Conservation (phyloP, 2,888 invertebrate genomes). For the Caenorhabditis japonica region DNA sequence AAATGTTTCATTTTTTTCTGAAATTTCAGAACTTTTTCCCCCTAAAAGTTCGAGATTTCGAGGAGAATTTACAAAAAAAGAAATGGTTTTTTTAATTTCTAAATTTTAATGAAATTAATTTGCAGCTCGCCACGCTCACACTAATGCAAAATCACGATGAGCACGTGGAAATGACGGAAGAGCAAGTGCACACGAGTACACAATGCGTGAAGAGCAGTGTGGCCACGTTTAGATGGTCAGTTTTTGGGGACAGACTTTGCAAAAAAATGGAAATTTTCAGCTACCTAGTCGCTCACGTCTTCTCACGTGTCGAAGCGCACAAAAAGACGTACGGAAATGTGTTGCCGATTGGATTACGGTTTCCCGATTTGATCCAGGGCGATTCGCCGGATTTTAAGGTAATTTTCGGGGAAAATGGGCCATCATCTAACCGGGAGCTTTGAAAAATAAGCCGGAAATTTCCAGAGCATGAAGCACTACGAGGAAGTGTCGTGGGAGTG, state of each 20-base stretch:
- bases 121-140: conserved; percentile 87
- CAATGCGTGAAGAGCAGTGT: conserved; percentile 93
- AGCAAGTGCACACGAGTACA: conserved; percentile 89
- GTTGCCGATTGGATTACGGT: conserved; percentile 7
- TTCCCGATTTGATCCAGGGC: conserved; percentile 27
- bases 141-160: conserved; percentile 84
- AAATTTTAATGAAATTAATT: no score
- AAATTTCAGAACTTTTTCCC: no score
- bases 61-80: no score
- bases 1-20: no score
- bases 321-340: conserved; percentile 13
- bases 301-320: conserved; percentile 83
- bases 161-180: conserved; percentile 83
- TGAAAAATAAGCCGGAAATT: no score
- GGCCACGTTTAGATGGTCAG: conserved; percentile 84
- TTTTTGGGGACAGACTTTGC: neutral
- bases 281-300: conserved; percentile 92
- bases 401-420: neutral
- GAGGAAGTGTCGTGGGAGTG: conserved; percentile 89
- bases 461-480: conserved; percentile 81
- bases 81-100: no score
- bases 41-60: no score
- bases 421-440: neutral
- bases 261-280: conserved; percentile 77
- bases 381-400: conserved; percentile 51